phyloP scores from a whole-genome alignment of 2,888 invertebrate genomes.

The Phania funesta region DNA sequence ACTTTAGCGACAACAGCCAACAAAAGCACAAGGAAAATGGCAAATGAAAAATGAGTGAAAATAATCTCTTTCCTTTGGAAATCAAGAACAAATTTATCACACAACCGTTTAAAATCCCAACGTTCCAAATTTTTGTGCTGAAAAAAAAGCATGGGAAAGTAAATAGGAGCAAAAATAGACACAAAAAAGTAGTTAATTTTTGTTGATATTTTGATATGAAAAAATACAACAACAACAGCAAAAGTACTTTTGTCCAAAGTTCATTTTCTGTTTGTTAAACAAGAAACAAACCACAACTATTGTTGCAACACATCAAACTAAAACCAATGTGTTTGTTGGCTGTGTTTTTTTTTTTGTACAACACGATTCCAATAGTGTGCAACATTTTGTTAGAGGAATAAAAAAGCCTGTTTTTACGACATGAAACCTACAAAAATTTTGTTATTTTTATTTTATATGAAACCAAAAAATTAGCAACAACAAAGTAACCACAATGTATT shows the following conservation, averaged over 20 bases:
- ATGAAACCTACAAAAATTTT: background rate
- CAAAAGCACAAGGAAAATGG: background rate
- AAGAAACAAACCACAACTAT: background rate
- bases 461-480: background rate
- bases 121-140: background rate
- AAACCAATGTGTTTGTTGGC: background rate
- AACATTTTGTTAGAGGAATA: background rate
- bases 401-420: background rate
- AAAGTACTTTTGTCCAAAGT: slow-evolving; percentile 1
- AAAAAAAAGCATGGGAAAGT: background rate
- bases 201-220: background rate
- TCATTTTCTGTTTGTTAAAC: background rate
- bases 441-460: background rate
- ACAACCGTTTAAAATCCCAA: background rate
- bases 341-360: background rate
- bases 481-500: slow-evolving; percentile 31
- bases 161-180: background rate
- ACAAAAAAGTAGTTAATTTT: background rate
- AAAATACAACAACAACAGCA: background rate
- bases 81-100: background rate
- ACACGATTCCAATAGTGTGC: slow-evolving; percentile 5
- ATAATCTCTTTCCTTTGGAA: background rate
- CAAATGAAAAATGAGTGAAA: slow-evolving; percentile 2
- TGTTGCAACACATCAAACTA: background rate
- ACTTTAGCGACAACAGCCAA: background rate